phyloP scores from a whole-genome alignment of 2,113 vertebrate species.

The Geococcyx californianus region DNA sequence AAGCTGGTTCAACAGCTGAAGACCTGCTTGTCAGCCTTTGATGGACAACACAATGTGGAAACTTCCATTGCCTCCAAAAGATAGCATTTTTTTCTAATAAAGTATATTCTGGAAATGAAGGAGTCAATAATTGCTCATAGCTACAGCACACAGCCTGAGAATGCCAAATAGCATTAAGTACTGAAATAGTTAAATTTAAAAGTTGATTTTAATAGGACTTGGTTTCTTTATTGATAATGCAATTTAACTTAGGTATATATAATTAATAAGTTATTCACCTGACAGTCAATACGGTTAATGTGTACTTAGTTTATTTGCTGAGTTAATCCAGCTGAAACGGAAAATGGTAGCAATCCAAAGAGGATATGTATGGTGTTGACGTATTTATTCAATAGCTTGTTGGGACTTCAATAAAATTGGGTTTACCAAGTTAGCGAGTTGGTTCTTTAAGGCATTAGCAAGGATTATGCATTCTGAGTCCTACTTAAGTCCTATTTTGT shows the following conservation, averaged over 20 bases:
- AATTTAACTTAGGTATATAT: slow-evolving; percentile 25
- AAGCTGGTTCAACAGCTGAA: not conserved
- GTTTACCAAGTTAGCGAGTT: not conserved
- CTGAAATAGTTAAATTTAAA: slow-evolving; percentile 27
- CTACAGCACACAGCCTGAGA: not conserved
- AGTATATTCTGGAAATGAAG: not conserved
- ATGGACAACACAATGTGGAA: not conserved
- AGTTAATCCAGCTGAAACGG: slow-evolving; percentile 31
- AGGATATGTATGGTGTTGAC: not conserved
- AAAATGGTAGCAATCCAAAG: not conserved
- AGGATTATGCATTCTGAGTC: not conserved
- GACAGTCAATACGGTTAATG: slow-evolving; percentile 32
- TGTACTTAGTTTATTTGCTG: slow-evolving; percentile 43
- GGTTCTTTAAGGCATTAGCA: not conserved
- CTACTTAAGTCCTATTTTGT: not conserved
- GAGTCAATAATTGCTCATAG: not conserved
- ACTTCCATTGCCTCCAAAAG: not conserved
- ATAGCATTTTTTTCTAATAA: not conserved
- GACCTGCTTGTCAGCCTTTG: not conserved
- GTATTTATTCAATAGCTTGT: not conserved
- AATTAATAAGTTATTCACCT: slow-evolving; percentile 45
- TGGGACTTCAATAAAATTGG: slow-evolving; percentile 1
- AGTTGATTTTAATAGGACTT: slow-evolving; percentile 25
- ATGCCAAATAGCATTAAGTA: not conserved
- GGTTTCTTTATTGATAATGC: slow-evolving; percentile 42